A percentile compares a stretch with the other conserved stretches of the same genome.
These are phyloP conservation scores for Crax fasciolata DNA, from an alignment of 2,797 vertebrate species.

Conservation along the genomic window DNA sequence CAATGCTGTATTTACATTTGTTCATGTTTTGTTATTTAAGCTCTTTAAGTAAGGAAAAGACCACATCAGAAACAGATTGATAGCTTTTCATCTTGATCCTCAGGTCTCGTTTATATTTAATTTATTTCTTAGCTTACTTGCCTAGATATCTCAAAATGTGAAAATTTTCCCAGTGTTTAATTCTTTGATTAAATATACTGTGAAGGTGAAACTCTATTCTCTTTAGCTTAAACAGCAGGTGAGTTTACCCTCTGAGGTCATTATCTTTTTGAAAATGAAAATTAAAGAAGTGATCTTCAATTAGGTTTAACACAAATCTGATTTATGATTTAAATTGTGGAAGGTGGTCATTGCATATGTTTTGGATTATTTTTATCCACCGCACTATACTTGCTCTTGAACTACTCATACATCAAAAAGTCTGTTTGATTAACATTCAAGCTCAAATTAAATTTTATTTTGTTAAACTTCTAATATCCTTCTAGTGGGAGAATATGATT, in stretches of 20 bases:
- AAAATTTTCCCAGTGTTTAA: neutral
- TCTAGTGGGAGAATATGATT: neutral
- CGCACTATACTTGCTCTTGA: neutral
- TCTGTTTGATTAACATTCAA: neutral
- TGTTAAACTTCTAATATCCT: neutral
- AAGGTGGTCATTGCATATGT: neutral
- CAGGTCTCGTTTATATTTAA: neutral
- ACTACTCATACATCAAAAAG: neutral
- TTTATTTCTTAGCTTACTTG: neutral
- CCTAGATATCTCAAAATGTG: neutral
- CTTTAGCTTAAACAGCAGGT: neutral
- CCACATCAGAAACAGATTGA: neutral
- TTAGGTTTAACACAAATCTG: neutral
- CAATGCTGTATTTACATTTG: neutral
- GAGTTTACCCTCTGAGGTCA: neutral
- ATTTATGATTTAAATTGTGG: neutral
- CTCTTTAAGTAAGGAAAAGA: neutral
- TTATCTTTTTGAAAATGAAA: neutral
- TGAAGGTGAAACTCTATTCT: neutral
- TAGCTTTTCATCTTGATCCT: neutral
- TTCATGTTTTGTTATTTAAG: neutral
- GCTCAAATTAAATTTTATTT: neutral
- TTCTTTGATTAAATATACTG: neutral
- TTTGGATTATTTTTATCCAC: neutral
- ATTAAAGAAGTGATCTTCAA: neutral